Conservation (phyloP, 1,140 invertebrate species). For the Aphis gossypii region DNA sequence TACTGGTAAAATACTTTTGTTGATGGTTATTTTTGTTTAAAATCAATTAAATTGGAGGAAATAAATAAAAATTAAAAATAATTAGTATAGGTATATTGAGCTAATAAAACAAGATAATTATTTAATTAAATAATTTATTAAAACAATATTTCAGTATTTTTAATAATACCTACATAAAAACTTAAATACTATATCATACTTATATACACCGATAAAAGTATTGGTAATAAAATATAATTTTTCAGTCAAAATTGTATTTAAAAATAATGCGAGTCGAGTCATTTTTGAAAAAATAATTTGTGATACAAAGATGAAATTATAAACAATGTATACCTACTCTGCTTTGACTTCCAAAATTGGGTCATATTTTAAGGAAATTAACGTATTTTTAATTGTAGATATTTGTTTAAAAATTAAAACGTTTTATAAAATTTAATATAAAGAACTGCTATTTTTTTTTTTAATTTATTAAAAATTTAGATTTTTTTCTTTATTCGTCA, state of each 20-base stretch:
- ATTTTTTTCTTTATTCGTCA: neutral
- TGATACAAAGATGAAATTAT: neutral
- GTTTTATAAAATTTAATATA: neutral
- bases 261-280: too few species aligned
- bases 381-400: neutral
- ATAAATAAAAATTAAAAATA: neutral
- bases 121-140: neutral
- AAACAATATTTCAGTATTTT: too few species aligned
- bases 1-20: neutral
- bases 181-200: neutral
- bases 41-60: neutral
- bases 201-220: neutral
- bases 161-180: too few species aligned
- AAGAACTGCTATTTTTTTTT: neutral
- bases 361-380: neutral
- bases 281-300: neutral
- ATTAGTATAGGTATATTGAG: neutral
- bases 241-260: neutral
- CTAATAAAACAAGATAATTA: neutral
- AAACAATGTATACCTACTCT: neutral
- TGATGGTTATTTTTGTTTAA: neutral
- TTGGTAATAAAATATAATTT: neutral
- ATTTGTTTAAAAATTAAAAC: neutral
- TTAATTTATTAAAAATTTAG: neutral
- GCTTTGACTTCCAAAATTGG: neutral